Conservation (phyloP, 2,797 vertebrate genomes). For the Gallinago nigripennis region DNA sequence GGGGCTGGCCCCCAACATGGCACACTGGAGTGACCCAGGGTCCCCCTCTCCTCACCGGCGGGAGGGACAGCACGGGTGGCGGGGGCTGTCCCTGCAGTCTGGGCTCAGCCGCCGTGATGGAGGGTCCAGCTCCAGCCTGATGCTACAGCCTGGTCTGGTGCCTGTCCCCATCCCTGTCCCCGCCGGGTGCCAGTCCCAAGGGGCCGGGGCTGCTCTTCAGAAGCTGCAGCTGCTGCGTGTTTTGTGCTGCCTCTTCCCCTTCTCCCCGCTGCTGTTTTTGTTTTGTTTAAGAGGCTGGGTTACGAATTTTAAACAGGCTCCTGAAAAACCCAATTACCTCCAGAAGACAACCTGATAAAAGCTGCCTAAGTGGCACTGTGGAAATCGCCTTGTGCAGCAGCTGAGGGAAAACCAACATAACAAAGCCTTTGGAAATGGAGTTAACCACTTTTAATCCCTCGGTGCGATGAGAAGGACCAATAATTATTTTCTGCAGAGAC, state of each 20-base stretch:
- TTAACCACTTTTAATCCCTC: slow-evolving; percentile 69
- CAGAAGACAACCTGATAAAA: slow-evolving; percentile 64
- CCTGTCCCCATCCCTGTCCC: background rate
- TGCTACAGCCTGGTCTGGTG: background rate
- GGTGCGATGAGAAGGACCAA: slow-evolving; percentile 33
- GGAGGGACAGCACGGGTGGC: background rate
- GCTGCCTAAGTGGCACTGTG: slow-evolving; percentile 60
- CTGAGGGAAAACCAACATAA: slow-evolving; percentile 59
- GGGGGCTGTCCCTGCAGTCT: background rate
- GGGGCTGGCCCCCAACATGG: background rate
- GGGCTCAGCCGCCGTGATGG: background rate
- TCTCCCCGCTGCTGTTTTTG: slow-evolving; percentile 27
- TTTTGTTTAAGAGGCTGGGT: slow-evolving; percentile 61
- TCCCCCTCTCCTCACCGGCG: rapidly evolving
- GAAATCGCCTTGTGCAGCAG: slow-evolving; percentile 56
- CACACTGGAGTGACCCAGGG: rapidly evolving
- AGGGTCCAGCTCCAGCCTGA: background rate
- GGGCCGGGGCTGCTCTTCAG: background rate
- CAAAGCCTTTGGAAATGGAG: slow-evolving; percentile 71
- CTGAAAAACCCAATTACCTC: slow-evolving; percentile 68
- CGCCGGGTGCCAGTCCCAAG: background rate
- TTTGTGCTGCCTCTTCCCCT: slow-evolving; percentile 42
- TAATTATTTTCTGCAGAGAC: slow-evolving; percentile 55
- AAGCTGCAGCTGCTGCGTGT: slow-evolving; percentile 47
- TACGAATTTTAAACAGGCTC: slow-evolving; percentile 59